Percentiles rank a stretch among this genome's conserved stretches.
Evolutionary conservation across 2,888 invertebrate genomes (phyloP).

Genomic region (Agriopis leucophaearia): DNA sequence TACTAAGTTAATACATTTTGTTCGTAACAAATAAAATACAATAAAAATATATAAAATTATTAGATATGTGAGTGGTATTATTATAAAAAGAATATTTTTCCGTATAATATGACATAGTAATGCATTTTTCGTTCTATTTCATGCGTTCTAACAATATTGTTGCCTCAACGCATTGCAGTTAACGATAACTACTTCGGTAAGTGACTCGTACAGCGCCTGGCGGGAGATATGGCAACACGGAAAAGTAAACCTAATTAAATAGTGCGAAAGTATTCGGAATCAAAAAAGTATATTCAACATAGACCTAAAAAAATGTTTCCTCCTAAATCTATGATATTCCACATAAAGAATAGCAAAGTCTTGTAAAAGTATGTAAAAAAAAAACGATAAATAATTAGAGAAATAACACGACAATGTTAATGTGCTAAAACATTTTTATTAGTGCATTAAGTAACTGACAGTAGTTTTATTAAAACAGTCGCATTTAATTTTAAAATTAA

Average conservation of each 20-base stretch:
- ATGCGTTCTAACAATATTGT: constrained; percentile 80
- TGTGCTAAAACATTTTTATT: no score
- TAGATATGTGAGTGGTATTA: constrained; percentile 26
- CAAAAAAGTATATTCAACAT: no score
- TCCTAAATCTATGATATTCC: no score
- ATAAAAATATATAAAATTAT: neutral
- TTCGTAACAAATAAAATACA: neutral
- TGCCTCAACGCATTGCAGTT: constrained; percentile 89
- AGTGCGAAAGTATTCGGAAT: no score
- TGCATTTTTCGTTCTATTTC: constrained; percentile 73
- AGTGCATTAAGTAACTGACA: neutral
- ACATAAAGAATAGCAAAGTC: no score
- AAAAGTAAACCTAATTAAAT: neutral
- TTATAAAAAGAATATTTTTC: constrained; percentile 22
- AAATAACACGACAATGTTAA: no score
- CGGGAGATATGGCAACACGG: constrained; percentile 22
- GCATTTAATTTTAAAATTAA: neutral
- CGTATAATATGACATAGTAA: constrained; percentile 56
- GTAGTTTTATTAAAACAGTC: neutral
- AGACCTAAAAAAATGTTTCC: no score
- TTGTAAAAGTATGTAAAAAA: no score
- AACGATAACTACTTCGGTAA: constrained; percentile 99
- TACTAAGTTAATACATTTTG: neutral
- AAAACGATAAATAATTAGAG: no score
- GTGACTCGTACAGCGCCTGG: constrained; percentile 69